Base-by-base conservation (phyloP, 1,140 invertebrate genomes). In the Oryctes rhinoceros region DNA sequence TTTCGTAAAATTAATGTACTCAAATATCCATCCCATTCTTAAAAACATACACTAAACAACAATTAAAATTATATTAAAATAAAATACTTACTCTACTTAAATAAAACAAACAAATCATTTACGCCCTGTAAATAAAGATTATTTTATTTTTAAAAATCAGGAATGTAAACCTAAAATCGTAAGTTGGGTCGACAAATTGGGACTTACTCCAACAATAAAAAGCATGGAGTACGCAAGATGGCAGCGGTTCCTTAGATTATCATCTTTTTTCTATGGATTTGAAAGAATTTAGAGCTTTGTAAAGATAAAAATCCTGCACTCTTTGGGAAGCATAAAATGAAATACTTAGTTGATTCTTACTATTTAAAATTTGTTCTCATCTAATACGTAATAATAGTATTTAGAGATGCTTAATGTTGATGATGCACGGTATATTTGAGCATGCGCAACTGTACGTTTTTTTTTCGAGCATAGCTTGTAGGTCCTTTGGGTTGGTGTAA, bases 201-300 rank as follows among this genome's bases (percentile, higher is more conserved):
- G 15, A 44, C 39, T 44, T 5, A 44, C 39, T 44, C 39, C 39
- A 10, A 44, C 39, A 44, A 44, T 44, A 44, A 44, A 44, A 44
- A 44, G 39, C 39, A 24, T 67, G 20, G 74, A 76, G 74, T n/a
- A 76, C 74, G 82, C 83, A 84, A 84, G 84, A 84, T 84, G 84
- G 84, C 81, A 80, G 82, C 80, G 84, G 83, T 83, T 79, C 59
- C 44, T 11, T 79, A 39, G 30, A 79, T 7, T 18, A 53, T 15
- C 11, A 13, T 53, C 1, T 13, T 30, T 48, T 53, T 53, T 53
- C 49, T 53, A 13, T 44, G 39, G 13, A 15, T 53, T 53, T 53
- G 49, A 15, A 13, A 53, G 13, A 53, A 10, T 1, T 53, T 53
- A 53, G 49, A 53, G 77, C 49, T 78, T 78, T 78, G 77, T 78